These are phyloP conservation scores for Pemphredon lugubris DNA, from an alignment of 2,888 invertebrate species.

Conservation along the genomic window DNA sequence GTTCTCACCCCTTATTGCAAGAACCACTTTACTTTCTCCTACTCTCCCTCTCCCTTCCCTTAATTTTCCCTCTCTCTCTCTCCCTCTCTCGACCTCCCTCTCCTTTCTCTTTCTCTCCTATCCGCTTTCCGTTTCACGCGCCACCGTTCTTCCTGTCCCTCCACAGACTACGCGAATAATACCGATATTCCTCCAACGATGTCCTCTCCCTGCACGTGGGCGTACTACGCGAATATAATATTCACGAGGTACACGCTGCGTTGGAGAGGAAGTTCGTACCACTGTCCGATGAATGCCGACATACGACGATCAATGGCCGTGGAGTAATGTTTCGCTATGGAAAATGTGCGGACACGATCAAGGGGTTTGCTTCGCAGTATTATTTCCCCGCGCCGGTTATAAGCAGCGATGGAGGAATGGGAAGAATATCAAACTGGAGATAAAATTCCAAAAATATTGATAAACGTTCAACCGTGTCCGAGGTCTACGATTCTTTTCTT, in stretches of 20 bases:
- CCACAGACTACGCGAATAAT: slow-evolving; percentile 25
- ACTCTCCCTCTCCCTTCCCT: slow-evolving; percentile 6
- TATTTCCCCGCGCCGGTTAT: too few relatives aligned
- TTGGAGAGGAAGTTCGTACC: slow-evolving; percentile 18
- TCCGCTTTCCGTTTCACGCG: slow-evolving; percentile 34
- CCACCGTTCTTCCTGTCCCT: slow-evolving; percentile 26
- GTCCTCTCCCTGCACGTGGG: slow-evolving; percentile 16
- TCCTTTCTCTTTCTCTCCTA: slow-evolving; percentile 1
- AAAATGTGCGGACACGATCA: background rate
- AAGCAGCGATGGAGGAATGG: too few relatives aligned
- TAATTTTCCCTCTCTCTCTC: background rate
- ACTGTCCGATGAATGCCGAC: slow-evolving; percentile 39
- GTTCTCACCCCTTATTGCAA: slow-evolving; percentile 72
- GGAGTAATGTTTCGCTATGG: background rate
- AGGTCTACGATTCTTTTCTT: too few relatives aligned
- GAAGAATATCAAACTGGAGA: too few relatives aligned
- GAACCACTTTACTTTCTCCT: slow-evolving; percentile 61
- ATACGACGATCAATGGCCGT: slow-evolving; percentile 24
- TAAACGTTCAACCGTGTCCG: too few relatives aligned
- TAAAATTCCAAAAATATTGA: too few relatives aligned
- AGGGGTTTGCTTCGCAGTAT: background rate
- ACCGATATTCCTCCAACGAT: slow-evolving; percentile 59
- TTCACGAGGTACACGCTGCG: slow-evolving; percentile 46
- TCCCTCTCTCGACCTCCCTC: background rate
- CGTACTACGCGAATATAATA: slow-evolving; percentile 63